Conservation (phyloP, 2,113 vertebrate species). For the Lampris incognitus region DNA sequence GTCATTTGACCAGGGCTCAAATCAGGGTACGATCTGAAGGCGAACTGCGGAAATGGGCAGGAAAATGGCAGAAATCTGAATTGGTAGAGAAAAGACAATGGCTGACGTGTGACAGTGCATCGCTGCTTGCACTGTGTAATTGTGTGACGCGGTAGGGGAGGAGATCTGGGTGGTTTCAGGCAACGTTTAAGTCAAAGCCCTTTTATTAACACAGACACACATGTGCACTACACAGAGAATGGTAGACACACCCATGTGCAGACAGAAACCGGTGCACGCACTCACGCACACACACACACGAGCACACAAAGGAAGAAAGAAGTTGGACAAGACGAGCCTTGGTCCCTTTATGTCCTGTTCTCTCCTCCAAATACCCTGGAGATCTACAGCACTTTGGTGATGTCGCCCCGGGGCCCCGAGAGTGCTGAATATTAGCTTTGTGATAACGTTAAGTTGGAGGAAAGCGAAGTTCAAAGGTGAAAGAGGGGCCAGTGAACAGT, state of each 20-base stretch:
- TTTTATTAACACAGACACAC: conserved; percentile 45
- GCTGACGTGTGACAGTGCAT: too few relatives aligned
- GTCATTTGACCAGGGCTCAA: conserved; percentile 10
- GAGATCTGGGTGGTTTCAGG: not conserved
- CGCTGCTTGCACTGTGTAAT: not conserved
- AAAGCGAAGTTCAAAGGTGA: conserved; percentile 13
- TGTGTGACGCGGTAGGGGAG: too few relatives aligned
- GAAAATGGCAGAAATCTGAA: not conserved
- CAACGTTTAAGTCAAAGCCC: conserved; percentile 31
- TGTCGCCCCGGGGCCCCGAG: not conserved
- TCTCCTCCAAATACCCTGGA: not conserved
- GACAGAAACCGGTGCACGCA: conserved; percentile 11
- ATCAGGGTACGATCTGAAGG: too few relatives aligned
- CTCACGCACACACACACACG: not conserved
- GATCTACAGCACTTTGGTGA: not conserved
- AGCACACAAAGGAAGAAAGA: too few relatives aligned
- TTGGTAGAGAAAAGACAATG: too few relatives aligned
- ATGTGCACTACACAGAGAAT: conserved; percentile 17
- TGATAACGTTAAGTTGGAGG: conserved; percentile 11
- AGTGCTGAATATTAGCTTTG: not conserved
- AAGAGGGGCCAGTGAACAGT: conserved; percentile 5
- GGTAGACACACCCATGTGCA: not conserved
- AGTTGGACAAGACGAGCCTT: not conserved
- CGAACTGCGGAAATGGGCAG: not conserved
- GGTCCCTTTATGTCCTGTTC: not conserved